Conservation (phyloP, 2,113 vertebrate genomes). For the Macrotus californicus region DNA sequence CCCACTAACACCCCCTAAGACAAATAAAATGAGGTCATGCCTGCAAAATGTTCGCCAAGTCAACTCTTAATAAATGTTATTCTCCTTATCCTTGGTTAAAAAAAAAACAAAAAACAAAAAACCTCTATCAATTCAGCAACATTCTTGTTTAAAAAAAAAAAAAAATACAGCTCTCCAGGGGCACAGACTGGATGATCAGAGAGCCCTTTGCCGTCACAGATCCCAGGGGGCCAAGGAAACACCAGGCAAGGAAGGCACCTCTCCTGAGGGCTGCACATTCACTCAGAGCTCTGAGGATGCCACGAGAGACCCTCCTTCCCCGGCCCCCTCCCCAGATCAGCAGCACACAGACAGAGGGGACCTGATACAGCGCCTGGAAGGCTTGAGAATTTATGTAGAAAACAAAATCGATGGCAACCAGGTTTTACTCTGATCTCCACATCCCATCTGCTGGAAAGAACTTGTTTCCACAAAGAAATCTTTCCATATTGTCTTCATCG, state of each 20-base stretch:
- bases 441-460: background rate
- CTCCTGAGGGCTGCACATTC: background rate
- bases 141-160: too few relatives aligned
- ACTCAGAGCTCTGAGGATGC: background rate
- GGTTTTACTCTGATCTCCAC: background rate
- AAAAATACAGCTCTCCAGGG: background rate
- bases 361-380: background rate
- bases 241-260: background rate
- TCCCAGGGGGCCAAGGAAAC: background rate
- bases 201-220: background rate
- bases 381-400: background rate
- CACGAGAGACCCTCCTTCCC: background rate
- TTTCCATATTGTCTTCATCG: background rate
- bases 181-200: background rate
- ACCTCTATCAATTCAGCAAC: background rate
- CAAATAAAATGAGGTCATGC: conserved; percentile 18
- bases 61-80: background rate
- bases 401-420: background rate
- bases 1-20: background rate
- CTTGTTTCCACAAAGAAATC: background rate
- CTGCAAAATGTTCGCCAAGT: background rate
- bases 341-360: background rate
- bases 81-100: background rate
- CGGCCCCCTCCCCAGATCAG: background rate
- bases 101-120: background rate